These are phyloP conservation scores for Vultur gryphus DNA, from an alignment of 2,797 vertebrate species.

Conservation along the genomic window DNA sequence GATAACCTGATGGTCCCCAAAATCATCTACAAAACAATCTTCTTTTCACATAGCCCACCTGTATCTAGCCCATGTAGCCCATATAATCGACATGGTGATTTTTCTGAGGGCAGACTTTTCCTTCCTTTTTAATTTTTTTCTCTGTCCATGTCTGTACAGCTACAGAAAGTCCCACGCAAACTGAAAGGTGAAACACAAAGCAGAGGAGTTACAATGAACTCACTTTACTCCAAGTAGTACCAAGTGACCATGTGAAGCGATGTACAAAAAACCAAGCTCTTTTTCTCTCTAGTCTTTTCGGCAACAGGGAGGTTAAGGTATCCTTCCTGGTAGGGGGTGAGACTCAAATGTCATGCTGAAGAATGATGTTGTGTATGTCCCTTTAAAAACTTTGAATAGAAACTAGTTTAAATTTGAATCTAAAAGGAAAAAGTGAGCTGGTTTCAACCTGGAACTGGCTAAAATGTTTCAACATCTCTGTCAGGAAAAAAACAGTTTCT, in stretches of 20 bases:
- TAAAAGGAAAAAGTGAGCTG: constrained; percentile 22
- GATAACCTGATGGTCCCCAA: background rate
- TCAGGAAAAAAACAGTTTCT: background rate
- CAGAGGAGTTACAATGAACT: background rate
- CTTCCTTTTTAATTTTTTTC: background rate
- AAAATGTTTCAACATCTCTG: background rate
- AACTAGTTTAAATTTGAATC: constrained; percentile 30
- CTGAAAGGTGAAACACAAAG: background rate
- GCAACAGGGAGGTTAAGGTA: background rate
- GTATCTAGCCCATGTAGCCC: background rate
- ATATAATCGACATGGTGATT: background rate
- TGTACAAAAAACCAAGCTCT: background rate
- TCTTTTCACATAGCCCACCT: background rate
- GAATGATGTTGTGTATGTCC: background rate
- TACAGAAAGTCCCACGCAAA: background rate
- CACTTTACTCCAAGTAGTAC: background rate
- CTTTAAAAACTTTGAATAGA: constrained; percentile 28
- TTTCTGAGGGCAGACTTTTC: background rate
- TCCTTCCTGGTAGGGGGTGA: background rate
- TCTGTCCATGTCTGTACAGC: background rate
- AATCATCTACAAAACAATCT: background rate
- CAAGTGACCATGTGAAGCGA: background rate
- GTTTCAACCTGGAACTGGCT: background rate
- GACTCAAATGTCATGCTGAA: background rate
- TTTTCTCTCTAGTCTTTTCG: constrained; percentile 17